Percentiles rank a stretch among this genome's conserved stretches.
Evolutionary conservation across 2,113 vertebrate species (phyloP).

Genomic region (Sander lucioperca): DNA sequence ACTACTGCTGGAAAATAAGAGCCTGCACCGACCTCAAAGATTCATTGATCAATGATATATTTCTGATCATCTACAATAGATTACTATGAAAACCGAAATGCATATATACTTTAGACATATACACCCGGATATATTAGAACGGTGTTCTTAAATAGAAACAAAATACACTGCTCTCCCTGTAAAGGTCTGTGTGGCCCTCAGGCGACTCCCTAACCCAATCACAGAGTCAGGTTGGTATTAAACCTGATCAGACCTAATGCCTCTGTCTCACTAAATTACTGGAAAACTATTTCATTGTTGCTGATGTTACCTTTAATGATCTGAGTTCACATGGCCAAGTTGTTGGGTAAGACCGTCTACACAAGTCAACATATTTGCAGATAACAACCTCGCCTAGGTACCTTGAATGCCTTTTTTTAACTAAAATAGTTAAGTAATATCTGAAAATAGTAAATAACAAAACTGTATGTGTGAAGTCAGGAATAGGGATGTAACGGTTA

Average conservation of each 20-base stretch:
- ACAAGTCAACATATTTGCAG: neutral
- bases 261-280: constrained; percentile 78
- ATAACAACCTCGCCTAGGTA: no score
- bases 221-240: constrained; percentile 69
- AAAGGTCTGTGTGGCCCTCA: constrained; percentile 85
- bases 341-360: neutral
- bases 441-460: neutral
- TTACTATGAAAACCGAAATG: neutral
- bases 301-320: constrained; percentile 68
- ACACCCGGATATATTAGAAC: neutral
- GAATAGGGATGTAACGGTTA: no score
- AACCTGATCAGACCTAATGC: constrained; percentile 70
- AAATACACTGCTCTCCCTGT: constrained; percentile 31
- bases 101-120: neutral
- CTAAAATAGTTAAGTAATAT: neutral
- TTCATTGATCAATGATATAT: neutral
- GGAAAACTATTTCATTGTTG: constrained; percentile 67
- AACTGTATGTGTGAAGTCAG: neutral
- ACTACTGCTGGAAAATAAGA: neutral
- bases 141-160: constrained; percentile 18
- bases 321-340: neutral
- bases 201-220: constrained; percentile 78
- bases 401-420: no score
- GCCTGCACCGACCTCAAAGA: neutral
- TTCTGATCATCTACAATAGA: neutral